Evolutionary conservation across 2,797 vertebrate species (phyloP).

Genomic region (Tachyglossus aculeatus): DNA sequence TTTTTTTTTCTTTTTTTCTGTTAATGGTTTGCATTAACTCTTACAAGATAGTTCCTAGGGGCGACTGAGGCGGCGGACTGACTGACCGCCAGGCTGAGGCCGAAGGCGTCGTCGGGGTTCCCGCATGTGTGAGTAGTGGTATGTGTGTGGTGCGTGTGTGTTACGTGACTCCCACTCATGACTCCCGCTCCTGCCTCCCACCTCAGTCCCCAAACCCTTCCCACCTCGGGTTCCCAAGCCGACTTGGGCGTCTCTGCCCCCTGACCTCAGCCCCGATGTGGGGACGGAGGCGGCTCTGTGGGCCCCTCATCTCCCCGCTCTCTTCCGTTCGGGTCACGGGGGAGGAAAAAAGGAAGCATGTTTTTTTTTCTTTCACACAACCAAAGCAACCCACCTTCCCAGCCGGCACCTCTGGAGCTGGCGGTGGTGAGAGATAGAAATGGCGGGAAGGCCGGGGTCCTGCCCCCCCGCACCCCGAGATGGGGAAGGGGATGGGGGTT

Average conservation of each 20-base stretch:
- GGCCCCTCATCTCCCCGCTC: too few relatives aligned
- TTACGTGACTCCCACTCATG: too few relatives aligned
- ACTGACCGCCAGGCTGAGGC: too few relatives aligned
- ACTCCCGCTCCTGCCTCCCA: too few relatives aligned
- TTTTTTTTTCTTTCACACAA: not conserved
- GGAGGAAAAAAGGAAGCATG: slow-evolving; percentile 20
- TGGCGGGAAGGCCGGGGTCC: not conserved
- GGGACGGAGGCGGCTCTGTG: too few relatives aligned
- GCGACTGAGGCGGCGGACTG: slow-evolving; percentile 20
- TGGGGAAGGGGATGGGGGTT: not conserved
- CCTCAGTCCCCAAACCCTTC: too few relatives aligned
- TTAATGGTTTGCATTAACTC: slow-evolving; percentile 47
- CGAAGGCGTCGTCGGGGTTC: not conserved
- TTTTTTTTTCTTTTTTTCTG: slow-evolving; percentile 17
- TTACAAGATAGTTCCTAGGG: slow-evolving; percentile 24
- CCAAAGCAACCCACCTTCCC: not conserved
- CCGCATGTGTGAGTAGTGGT: not conserved
- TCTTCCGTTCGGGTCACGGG: slow-evolving; percentile 44
- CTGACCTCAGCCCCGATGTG: too few relatives aligned
- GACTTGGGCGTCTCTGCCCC: too few relatives aligned
- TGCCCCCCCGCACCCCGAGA: not conserved
- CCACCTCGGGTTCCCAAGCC: too few relatives aligned
- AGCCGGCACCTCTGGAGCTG: not conserved
- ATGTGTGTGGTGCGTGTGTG: too few relatives aligned
- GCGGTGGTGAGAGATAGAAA: slow-evolving; percentile 11